Evolutionary conservation across 2,888 invertebrate species (phyloP).

Genomic region (Leuctra nigra): DNA sequence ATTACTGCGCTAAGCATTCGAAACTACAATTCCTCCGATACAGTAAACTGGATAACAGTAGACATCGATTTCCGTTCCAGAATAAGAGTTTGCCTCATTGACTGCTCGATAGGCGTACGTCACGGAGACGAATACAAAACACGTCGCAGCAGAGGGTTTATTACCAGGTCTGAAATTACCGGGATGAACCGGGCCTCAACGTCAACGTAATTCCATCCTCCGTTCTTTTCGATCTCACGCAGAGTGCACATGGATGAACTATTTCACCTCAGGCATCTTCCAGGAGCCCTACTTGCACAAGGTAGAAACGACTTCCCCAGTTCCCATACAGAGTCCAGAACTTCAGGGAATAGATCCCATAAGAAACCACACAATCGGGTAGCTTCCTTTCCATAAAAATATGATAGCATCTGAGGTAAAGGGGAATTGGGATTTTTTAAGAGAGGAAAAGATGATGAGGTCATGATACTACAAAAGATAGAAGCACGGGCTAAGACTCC

Average conservation of each 20-base stretch:
- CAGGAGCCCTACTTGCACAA: background rate
- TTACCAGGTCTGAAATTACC: slow-evolving; percentile 2
- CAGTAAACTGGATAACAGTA: slow-evolving; percentile 3
- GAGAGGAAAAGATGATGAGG: background rate
- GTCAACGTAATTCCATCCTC: slow-evolving; percentile 13
- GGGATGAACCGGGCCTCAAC: background rate
- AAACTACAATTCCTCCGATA: background rate
- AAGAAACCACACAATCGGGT: background rate
- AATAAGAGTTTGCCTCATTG: too few relatives aligned
- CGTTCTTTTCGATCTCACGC: slow-evolving; percentile 15
- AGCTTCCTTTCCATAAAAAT: slow-evolving; percentile 8
- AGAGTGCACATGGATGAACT: slow-evolving; percentile 15
- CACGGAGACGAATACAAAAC: background rate
- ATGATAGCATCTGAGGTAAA: slow-evolving; percentile 15
- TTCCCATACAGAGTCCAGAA: slow-evolving; percentile 11
- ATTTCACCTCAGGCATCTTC: slow-evolving; percentile 5
- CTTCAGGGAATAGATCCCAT: slow-evolving; percentile 3
- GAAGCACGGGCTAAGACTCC: too few relatives aligned
- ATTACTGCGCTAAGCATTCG: background rate
- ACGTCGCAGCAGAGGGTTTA: slow-evolving; percentile 5
- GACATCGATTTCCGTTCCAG: slow-evolving; percentile 4
- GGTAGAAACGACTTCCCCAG: background rate
- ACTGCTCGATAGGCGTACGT: background rate
- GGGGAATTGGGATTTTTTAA: slow-evolving; percentile 5
- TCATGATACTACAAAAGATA: background rate